phyloP scores from a whole-genome alignment of 2,113 vertebrate species.

The Elgaria multicarinata region DNA sequence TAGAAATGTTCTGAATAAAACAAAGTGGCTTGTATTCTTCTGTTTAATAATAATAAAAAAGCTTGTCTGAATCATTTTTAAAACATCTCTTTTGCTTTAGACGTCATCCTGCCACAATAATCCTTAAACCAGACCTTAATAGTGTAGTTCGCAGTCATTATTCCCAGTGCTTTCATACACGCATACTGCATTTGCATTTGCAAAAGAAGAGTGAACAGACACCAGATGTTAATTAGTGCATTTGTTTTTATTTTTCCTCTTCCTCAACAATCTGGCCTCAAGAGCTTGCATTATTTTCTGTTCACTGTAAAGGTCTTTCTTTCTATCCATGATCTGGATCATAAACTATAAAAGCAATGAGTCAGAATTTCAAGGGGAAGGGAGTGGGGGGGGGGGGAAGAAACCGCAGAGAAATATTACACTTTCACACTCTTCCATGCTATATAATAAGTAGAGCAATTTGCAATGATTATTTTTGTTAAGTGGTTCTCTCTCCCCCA shows the following conservation, averaged over 20 bases:
- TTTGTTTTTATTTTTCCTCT: conserved; percentile 68
- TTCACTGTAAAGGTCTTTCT: conserved; percentile 68
- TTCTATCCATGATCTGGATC: conserved; percentile 64
- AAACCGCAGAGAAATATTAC: conserved; percentile 58
- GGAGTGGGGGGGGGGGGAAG: no score
- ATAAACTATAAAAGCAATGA: conserved; percentile 57
- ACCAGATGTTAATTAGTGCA: conserved; percentile 79
- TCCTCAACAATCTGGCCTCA: conserved; percentile 75
- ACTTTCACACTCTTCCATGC: conserved; percentile 49
- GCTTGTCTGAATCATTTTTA: conserved; percentile 75
- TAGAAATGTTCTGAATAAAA: conserved; percentile 25
- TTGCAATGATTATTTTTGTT: neutral
- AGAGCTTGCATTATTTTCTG: conserved; percentile 70
- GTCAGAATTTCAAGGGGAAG: conserved; percentile 36
- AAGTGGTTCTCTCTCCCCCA: rapidly evolving
- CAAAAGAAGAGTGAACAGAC: conserved; percentile 71
- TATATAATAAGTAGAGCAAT: conserved; percentile 18
- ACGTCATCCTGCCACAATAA: conserved; percentile 74
- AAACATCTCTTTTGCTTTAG: conserved; percentile 71
- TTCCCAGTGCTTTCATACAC: conserved; percentile 75
- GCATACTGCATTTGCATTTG: conserved; percentile 77
- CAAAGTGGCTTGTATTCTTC: conserved; percentile 14
- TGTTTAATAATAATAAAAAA: conserved; percentile 7
- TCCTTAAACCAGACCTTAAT: conserved; percentile 79
- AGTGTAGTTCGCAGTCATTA: conserved; percentile 76